A percentile compares a stretch with the other conserved stretches of the same genome.
phyloP scores from a whole-genome alignment of 2,888 invertebrate genomes.

The Cerceris ruficornis region DNA sequence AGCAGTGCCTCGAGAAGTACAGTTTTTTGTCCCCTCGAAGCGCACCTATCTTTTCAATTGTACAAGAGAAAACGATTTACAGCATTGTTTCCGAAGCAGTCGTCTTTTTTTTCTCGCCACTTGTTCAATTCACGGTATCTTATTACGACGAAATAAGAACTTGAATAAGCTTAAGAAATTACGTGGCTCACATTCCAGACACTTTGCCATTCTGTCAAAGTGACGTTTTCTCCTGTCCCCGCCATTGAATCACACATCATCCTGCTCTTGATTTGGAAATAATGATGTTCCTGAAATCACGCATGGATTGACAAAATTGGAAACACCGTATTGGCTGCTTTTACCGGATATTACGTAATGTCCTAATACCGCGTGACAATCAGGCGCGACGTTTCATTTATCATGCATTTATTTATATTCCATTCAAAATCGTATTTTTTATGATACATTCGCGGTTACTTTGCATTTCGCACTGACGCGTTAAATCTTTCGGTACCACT shows the following conservation, averaged over 20 bases:
- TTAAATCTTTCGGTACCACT: no score
- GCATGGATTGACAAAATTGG: constrained; percentile 5
- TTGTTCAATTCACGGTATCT: constrained; percentile 34
- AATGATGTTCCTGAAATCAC: constrained; percentile 5
- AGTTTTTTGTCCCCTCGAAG: constrained; percentile 15
- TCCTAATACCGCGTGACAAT: not conserved
- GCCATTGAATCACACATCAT: constrained; percentile 42
- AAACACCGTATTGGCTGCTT: not conserved
- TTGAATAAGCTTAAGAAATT: constrained; percentile 14
- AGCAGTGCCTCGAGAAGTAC: constrained; percentile 25
- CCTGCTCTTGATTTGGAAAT: constrained; percentile 33
- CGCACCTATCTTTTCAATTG: constrained; percentile 29
- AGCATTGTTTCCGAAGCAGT: constrained; percentile 31
- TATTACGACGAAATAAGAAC: constrained; percentile 31
- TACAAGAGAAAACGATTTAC: constrained; percentile 22
- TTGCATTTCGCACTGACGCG: no score
- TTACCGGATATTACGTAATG: constrained; percentile 20
- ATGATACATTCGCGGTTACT: not conserved
- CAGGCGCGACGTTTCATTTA: not conserved
- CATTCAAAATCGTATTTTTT: not conserved
- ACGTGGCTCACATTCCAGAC: constrained; percentile 26
- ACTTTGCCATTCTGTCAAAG: constrained; percentile 60
- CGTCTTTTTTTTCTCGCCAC: constrained; percentile 14
- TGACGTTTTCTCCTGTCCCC: constrained; percentile 50
- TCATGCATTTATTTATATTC: not conserved